Base-by-base conservation (phyloP, 2,797 vertebrate species). In the Melanotaenia maccullochi region DNA sequence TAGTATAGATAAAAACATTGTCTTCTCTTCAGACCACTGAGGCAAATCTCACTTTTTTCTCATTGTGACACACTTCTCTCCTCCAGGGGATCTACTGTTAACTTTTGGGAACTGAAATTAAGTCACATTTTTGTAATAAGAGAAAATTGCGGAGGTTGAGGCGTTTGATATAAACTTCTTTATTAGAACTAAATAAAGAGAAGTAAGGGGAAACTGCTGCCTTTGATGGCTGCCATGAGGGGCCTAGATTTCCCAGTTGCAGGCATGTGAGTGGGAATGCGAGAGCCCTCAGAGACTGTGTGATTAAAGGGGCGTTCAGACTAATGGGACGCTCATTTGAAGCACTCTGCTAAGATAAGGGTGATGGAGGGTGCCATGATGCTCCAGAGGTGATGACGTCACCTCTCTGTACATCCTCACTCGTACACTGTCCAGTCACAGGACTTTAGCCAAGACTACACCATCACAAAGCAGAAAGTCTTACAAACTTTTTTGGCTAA, bases 251-350 rank as follows among this genome's bases (percentile, higher is more conserved):
- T 73, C 62, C 64, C 44, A 62, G 49, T 85, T 79, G 55, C 71
- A 56, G 57, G 67, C 55, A 14, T 42, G 25, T 57, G 32, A 55
- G 47, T 30, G 28, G 58, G 63, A 61, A 64, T 38, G 3, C 20
- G 8, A 56, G 56, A 68, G 72, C 66, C 85, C 74, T 85, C 73
- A 14, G 83, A 80, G 86, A 81, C 57, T 0, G 30, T 5, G 67
- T 74, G 82, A 91, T 91, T 88, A 88, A 85, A 81, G 77, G 84
- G 76, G 76, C 68, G 24, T 38, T 74, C 75, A 33, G 70, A 64
- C 76, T 91, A 89, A 88, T 87, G 76, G 82, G 85, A 71, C 60
- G 61, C 85, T 90, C 75, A 79, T 90, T 92, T 85, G 81, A 82
- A 63, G 71, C 81, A 75, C 82, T 91, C 84, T 61, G 82, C 83